Conservation (phyloP, 2,113 vertebrate genomes). For the Beaufortia kweichowensis region DNA sequence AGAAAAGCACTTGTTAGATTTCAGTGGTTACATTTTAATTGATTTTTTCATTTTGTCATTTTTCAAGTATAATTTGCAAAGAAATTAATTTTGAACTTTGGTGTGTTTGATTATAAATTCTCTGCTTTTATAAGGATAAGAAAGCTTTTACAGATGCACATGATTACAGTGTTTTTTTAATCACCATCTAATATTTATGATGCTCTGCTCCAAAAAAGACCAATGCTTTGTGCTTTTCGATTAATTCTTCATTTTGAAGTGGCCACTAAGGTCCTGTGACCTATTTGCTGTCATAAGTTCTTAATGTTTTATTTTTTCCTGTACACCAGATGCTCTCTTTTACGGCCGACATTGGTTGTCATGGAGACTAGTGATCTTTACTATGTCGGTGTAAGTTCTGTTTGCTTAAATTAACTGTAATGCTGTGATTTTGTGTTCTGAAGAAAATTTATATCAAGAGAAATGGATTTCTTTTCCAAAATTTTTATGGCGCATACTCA, state of each 20-base stretch:
- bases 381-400: constrained; percentile 17
- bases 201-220: background rate
- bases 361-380: constrained; percentile 30
- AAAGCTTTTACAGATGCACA: background rate
- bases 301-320: constrained; percentile 21
- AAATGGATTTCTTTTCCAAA: background rate
- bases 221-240: background rate
- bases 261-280: constrained; percentile 19
- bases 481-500: no score
- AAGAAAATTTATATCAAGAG: background rate
- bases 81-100: background rate
- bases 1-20: background rate
- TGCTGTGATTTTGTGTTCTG: background rate
- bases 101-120: background rate
- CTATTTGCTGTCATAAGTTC: constrained; percentile 29
- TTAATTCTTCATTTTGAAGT: constrained; percentile 17
- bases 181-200: constrained; percentile 28
- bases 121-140: background rate
- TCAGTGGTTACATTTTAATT: background rate
- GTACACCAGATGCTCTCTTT: constrained; percentile 10
- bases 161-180: background rate
- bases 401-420: background rate
- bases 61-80: background rate
- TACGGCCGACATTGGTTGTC: constrained; percentile 16
- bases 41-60: background rate